phyloP scores from a whole-genome alignment of 2,113 vertebrate genomes.

The Gambusia holbrooki region DNA sequence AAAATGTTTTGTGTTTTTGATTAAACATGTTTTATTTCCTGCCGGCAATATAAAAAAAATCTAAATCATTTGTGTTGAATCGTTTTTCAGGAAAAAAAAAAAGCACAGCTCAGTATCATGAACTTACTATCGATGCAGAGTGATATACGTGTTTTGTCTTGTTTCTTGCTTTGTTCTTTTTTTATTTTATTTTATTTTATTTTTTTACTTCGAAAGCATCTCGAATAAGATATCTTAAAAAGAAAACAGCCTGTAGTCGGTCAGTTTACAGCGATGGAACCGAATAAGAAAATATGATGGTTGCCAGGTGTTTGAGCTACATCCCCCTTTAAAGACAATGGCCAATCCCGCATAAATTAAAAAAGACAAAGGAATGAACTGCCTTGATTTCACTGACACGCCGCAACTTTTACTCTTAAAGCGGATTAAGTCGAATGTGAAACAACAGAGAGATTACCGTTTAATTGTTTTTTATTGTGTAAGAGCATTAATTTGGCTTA shows the following conservation, averaged over 20 bases:
- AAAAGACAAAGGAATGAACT: too few species aligned
- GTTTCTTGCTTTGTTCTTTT: fast-evolving
- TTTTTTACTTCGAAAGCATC: background rate
- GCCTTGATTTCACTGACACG: background rate
- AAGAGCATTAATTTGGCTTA: background rate
- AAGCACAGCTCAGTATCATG: too few species aligned
- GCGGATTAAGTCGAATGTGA: background rate
- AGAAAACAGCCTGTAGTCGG: conserved; percentile 27
- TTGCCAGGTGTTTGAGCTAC: conserved; percentile 70
- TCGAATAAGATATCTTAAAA: too few species aligned
- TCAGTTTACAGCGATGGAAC: conserved; percentile 58
- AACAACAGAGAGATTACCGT: background rate
- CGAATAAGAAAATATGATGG: conserved; percentile 57
- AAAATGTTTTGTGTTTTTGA: background rate
- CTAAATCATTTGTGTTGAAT: conserved; percentile 10
- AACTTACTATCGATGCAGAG: too few species aligned
- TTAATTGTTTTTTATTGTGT: background rate
- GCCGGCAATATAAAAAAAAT: background rate
- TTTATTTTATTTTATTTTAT: too few species aligned
- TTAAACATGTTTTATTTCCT: background rate
- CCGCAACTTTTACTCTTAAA: background rate
- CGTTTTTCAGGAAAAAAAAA: background rate
- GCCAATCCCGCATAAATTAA: too few species aligned
- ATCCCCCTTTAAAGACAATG: background rate
- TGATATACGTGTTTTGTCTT: too few species aligned